phyloP scores from a whole-genome alignment of 2,888 invertebrate genomes.

The Eudemis profundana region DNA sequence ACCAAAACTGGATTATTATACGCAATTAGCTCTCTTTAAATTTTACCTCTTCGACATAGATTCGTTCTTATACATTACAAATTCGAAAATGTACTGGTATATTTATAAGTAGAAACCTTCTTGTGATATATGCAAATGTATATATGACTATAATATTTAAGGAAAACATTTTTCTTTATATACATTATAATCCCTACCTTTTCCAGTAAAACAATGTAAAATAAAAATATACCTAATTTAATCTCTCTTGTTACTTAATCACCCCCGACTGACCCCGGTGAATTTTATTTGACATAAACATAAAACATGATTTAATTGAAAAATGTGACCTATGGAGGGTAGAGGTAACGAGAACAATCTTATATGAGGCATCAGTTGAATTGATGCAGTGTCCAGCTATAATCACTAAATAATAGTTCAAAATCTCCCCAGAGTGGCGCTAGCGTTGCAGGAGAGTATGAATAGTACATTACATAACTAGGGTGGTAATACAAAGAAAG shows the following conservation, averaged over 20 bases:
- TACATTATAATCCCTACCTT: constrained; percentile 41
- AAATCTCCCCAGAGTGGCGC: no score
- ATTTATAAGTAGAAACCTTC: constrained; percentile 40
- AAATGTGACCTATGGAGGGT: no score
- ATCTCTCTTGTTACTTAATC: constrained; percentile 12
- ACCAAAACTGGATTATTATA: constrained; percentile 67
- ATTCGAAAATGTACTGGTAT: constrained; percentile 43
- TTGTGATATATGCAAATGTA: constrained; percentile 43
- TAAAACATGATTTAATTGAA: no score
- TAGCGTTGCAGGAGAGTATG: no score
- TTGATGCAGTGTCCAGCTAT: no score
- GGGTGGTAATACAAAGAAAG: no score
- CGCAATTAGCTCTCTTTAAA: constrained; percentile 72
- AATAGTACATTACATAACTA: no score
- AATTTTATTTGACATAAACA: no score
- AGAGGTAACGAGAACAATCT: no score
- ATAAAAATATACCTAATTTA: constrained; percentile 38
- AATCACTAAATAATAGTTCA: no score
- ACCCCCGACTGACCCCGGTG: background rate
- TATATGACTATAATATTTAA: constrained; percentile 43
- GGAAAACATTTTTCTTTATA: constrained; percentile 39
- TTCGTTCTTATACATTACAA: constrained; percentile 48
- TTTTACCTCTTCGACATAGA: constrained; percentile 50
- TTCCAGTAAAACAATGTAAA: constrained; percentile 38
- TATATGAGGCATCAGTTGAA: no score